phyloP scores from a whole-genome alignment of 2,888 invertebrate species.

The Apantesis nais region DNA sequence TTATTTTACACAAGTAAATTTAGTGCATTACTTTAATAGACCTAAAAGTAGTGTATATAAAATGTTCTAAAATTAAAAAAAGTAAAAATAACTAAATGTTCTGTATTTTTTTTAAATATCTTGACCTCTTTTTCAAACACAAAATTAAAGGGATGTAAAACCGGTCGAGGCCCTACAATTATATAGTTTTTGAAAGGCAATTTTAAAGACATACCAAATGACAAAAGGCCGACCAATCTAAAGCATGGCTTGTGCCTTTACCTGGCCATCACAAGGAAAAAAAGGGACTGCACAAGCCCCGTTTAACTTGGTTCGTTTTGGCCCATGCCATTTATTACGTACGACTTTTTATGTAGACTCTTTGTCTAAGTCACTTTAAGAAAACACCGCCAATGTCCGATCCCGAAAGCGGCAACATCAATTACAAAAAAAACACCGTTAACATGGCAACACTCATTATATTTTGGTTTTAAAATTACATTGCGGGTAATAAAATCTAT shows the following conservation, averaged over 20 bases:
- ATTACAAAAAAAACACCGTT: conserved; percentile 32
- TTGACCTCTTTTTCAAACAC: conserved; percentile 2
- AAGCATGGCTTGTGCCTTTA: conserved; percentile 60
- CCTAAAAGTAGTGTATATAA: neutral
- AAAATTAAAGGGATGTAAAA: conserved; percentile 33
- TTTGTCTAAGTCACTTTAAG: conserved; percentile 60
- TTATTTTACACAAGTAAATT: neutral
- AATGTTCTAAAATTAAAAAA: neutral
- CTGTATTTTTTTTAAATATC: neutral
- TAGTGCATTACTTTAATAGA: neutral
- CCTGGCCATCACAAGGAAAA: conserved; percentile 62
- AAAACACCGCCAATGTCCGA: conserved; percentile 59
- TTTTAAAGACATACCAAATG: conserved; percentile 48
- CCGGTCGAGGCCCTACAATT: conserved; percentile 48
- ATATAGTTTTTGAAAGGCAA: conserved; percentile 53
- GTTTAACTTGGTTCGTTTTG: conserved; percentile 65
- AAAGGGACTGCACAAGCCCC: conserved; percentile 56
- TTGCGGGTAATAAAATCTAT: conserved; percentile 36
- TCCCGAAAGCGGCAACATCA: conserved; percentile 35
- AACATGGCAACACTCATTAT: conserved; percentile 38
- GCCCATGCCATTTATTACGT: conserved; percentile 70
- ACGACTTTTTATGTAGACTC: conserved; percentile 52
- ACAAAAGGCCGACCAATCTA: conserved; percentile 49
- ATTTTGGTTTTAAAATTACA: conserved; percentile 40
- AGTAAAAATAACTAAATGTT: neutral